Conservation (phyloP, 2,888 invertebrate species). For the Odontocolon sp. region DNA sequence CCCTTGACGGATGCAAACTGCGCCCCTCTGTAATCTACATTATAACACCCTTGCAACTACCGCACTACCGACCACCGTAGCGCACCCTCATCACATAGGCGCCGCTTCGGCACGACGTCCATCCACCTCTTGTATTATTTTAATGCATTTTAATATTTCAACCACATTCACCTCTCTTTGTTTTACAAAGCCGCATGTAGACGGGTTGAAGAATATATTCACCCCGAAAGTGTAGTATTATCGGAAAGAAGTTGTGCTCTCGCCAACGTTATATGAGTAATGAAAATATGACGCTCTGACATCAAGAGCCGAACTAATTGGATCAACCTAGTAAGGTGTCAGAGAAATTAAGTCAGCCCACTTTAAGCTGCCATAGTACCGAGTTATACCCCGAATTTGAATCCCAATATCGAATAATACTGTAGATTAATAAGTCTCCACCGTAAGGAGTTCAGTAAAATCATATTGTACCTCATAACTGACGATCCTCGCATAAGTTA, state of each 20-base stretch:
- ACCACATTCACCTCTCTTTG: slow-evolving; percentile 27
- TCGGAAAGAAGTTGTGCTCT: not conserved
- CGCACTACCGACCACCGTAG: not conserved
- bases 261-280: not conserved
- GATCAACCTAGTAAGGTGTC: too few relatives aligned
- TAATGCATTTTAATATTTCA: slow-evolving; percentile 53
- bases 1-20: slow-evolving; percentile 60
- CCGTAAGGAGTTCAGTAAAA: too few relatives aligned
- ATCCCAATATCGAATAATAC: too few relatives aligned
- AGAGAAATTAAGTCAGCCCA: too few relatives aligned
- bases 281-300: too few relatives aligned
- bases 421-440: too few relatives aligned
- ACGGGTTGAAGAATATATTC: not conserved
- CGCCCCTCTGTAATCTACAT: slow-evolving; percentile 60
- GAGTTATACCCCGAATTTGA: too few relatives aligned
- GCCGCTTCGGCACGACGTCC: slow-evolving; percentile 47
- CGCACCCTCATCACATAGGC: slow-evolving; percentile 45
- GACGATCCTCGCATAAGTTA: too few relatives aligned
- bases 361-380: too few relatives aligned
- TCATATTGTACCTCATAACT: too few relatives aligned
- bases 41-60: slow-evolving; percentile 43
- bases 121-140: slow-evolving; percentile 29
- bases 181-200: not conserved
- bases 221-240: not conserved
- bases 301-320: too few relatives aligned